phyloP scores from a whole-genome alignment of 2,113 vertebrate species.

The Saguinus imperator region DNA sequence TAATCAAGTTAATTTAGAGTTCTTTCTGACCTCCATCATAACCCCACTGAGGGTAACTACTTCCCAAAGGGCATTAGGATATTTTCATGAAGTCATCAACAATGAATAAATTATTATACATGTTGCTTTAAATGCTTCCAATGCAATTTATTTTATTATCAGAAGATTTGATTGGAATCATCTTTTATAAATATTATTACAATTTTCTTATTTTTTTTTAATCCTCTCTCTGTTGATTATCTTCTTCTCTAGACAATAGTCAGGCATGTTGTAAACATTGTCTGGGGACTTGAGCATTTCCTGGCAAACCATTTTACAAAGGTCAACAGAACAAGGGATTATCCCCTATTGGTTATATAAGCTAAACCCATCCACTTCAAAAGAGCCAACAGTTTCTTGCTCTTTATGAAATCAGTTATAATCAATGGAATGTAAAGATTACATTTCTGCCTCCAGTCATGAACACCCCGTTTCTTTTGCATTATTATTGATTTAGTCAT shows the following conservation, averaged over 20 bases:
- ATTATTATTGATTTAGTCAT: conserved; percentile 67
- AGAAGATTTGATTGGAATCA: conserved; percentile 21
- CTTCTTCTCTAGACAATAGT: conserved; percentile 1
- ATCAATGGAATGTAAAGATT: conserved; percentile 66
- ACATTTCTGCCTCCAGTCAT: conserved; percentile 41
- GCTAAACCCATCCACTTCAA: conserved; percentile 41
- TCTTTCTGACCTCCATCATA: not conserved
- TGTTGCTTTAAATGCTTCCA: not conserved
- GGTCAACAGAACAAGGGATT: conserved; percentile 59
- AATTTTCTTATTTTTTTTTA: conserved; percentile 24
- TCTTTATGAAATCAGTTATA: conserved; percentile 54
- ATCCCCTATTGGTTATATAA: conserved; percentile 34
- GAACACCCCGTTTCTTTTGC: conserved; percentile 21
- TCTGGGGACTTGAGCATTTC: conserved; percentile 38
- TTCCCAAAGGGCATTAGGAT: not conserved
- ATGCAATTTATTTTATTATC: conserved; percentile 30
- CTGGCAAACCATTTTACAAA: conserved; percentile 58
- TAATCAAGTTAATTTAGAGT: conserved; percentile 1
- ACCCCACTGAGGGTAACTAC: not conserved
- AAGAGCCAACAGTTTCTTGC: not conserved
- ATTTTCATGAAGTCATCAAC: conserved; percentile 42
- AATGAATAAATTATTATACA: not conserved
- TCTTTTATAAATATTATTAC: not conserved
- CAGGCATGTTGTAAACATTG: not conserved
- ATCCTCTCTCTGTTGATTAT: not conserved